Evolutionary conservation across 92 coral and sea anemone genomes (phyloP), one percentile per base, ranked within the genome.

Genomic region (Montipora capitata): DNA sequence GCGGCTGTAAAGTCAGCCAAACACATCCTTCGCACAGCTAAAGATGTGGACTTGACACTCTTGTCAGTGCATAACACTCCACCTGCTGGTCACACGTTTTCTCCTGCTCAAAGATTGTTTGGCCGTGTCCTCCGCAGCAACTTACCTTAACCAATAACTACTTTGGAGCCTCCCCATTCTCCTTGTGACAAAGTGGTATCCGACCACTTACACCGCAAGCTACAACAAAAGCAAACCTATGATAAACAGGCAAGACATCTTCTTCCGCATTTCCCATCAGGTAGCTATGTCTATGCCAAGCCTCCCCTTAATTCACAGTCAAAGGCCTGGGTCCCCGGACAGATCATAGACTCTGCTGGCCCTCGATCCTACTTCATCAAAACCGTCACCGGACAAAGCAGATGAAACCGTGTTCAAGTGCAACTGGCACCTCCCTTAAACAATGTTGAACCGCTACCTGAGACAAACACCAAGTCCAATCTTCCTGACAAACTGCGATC

Each of bases 1-100:
- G 94, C 88, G 68, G 88, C 94, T 6, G 92, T 91, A 72, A 91
- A 87, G 70, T 91, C 89, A 35, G 86, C 94, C 67, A 91, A 91
- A 75, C 91, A 81, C 83, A 86, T 86, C 74, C 91, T 81, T 10
- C 88, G 81, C 74, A 86, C 91, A 9, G 91, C 91, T 51, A 72
- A 81, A 39, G 88, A 86, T 81, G 84, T 86, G 17, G 91, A 81
- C 80, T 45, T 91, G 52, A 84, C 91, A 17, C 78, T 86, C 8
- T 76, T 91, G 41, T 89, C 93, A 73, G 93, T 87, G 65, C 88
- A 74, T 39, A 91, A 87, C 81, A 87, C 90, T 39, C 52, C 92
- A 54, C 92, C 87, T 58, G 90, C 89, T 18, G 87, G 94, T 51
- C 87, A 91, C 54, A 79, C 70, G 10, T 80, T 91, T 56, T 80